Conservation (phyloP, 1,140 invertebrate genomes). For the Lordiphosa stackelbergi region DNA sequence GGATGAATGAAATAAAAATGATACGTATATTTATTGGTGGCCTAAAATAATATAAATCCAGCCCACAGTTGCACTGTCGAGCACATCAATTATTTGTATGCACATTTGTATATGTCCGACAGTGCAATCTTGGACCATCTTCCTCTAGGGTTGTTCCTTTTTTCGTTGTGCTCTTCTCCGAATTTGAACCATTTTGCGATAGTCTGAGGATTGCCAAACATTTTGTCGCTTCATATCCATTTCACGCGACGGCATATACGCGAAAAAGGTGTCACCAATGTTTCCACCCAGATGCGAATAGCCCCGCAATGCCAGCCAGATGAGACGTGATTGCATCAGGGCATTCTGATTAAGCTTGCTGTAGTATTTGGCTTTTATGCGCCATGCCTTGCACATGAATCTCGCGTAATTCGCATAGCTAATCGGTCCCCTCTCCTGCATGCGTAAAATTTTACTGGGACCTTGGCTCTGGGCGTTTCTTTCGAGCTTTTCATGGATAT, state of each 20-base stretch:
- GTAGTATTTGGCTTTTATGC: slow-evolving; percentile 6
- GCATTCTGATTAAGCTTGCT: slow-evolving; percentile 23
- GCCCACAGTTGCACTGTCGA: not conserved
- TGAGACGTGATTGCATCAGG: slow-evolving; percentile 31
- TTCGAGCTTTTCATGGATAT: slow-evolving; percentile 7
- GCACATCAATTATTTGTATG: slow-evolving; percentile 1
- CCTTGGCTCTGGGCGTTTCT: not conserved
- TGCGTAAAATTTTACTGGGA: not conserved
- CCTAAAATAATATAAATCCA: not conserved
- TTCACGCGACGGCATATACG: slow-evolving; percentile 59
- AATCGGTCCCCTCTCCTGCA: not conserved
- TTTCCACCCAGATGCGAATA: slow-evolving; percentile 26
- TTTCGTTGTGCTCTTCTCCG: not conserved
- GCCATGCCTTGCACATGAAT: not conserved
- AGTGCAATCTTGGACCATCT: not conserved
- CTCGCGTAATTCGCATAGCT: not conserved
- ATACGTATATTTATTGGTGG: not conserved
- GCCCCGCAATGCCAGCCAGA: slow-evolving; percentile 49
- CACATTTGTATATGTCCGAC: not conserved
- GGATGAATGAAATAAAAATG: no score
- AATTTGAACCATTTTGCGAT: slow-evolving; percentile 16
- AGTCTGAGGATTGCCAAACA: slow-evolving; percentile 20
- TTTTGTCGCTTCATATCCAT: slow-evolving; percentile 27
- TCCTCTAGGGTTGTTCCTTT: not conserved
- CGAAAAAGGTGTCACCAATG: slow-evolving; percentile 45